These are phyloP conservation scores for Tetrapedia diversipes DNA, from an alignment of 2,888 invertebrate species.

Conservation along the genomic window DNA sequence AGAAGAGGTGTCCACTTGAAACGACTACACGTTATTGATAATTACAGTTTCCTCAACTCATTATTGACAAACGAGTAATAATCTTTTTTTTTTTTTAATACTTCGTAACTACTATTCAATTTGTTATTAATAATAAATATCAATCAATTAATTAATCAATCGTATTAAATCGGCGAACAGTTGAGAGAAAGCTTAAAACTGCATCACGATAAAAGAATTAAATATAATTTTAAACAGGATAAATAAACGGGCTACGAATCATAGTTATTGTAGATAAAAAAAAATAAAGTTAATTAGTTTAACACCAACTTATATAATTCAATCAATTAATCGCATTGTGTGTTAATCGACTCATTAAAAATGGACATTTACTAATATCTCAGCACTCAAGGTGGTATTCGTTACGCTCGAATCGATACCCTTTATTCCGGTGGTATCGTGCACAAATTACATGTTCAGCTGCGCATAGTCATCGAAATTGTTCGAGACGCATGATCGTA, in stretches of 20 bases:
- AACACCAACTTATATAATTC: too few species aligned
- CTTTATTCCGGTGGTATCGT: not conserved
- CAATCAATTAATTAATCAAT: too few species aligned
- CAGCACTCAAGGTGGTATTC: not conserved
- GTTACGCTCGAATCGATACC: constrained; percentile 2
- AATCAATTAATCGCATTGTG: too few species aligned
- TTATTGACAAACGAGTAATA: too few species aligned
- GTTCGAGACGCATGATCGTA: not conserved
- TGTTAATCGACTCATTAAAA: not conserved
- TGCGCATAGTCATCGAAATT: not conserved
- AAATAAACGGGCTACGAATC: not conserved
- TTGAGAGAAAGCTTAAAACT: too few species aligned
- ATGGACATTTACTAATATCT: not conserved
- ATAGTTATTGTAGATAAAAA: too few species aligned
- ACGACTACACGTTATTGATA: not conserved
- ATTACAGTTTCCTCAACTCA: too few species aligned
- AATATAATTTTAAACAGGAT: not conserved
- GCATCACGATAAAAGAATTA: not conserved
- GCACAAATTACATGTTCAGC: not conserved
- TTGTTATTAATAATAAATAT: too few species aligned
- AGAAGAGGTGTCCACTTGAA: not conserved
- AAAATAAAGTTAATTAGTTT: too few species aligned
- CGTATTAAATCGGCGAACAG: too few species aligned
- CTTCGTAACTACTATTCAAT: not conserved
- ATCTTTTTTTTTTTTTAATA: too few species aligned